These are phyloP conservation scores for Branchellion lobata DNA, from an alignment of 2,888 invertebrate genomes.

Conservation along the genomic window DNA sequence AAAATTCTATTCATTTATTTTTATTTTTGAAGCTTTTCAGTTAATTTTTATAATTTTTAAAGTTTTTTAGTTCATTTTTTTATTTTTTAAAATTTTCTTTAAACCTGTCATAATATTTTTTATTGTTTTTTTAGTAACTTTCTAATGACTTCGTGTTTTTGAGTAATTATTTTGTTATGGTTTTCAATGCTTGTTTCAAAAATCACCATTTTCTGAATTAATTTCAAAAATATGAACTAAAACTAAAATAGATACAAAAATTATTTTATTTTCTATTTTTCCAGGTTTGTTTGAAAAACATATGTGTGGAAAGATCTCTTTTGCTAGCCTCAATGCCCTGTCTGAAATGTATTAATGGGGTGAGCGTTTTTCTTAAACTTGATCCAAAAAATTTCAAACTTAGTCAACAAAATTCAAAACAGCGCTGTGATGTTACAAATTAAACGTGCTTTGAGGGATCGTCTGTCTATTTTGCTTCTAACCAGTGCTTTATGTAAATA, in stretches of 20 bases:
- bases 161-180: too few relatives aligned
- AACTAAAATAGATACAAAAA: neutral
- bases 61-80: neutral
- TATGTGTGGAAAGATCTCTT: neutral
- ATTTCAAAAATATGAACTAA: neutral
- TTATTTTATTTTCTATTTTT: neutral
- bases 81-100: too few relatives aligned
- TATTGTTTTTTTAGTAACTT: too few relatives aligned
- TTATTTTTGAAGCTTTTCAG: too few relatives aligned
- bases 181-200: too few relatives aligned
- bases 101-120: too few relatives aligned
- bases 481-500: neutral
- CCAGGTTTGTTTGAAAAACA: neutral
- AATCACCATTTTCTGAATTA: too few relatives aligned
- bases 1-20: too few relatives aligned
- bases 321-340: constrained; percentile 4
- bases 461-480: neutral
- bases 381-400: neutral
- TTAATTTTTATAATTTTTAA: neutral
- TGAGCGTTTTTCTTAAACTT: neutral
- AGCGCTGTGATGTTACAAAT: neutral
- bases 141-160: too few relatives aligned
- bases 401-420: neutral
- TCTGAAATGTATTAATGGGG: constrained; percentile 28
- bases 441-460: neutral